A percentile compares a stretch with the other conserved stretches of the same genome.
phyloP scores from a whole-genome alignment of 2,113 vertebrate species.

The Rattus rattus region DNA sequence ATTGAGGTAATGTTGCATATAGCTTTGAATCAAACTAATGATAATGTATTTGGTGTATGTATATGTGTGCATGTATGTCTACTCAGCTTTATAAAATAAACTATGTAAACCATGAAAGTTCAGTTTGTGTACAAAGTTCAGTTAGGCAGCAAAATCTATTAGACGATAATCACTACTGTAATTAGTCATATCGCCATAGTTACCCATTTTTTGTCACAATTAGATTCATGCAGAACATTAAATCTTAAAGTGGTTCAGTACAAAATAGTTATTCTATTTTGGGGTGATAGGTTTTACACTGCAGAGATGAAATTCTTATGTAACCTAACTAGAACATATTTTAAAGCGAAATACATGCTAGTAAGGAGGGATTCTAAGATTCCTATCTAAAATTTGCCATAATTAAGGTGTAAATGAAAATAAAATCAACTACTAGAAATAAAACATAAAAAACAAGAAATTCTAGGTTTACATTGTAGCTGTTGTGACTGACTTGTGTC shows the following conservation, averaged over 20 bases:
- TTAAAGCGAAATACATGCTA: not conserved
- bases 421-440: not conserved
- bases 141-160: not conserved
- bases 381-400: slow-evolving; percentile 13
- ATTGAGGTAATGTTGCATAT: not conserved
- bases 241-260: not conserved
- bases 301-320: not conserved
- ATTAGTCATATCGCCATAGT: not conserved
- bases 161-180: not conserved
- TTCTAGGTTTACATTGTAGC: not conserved
- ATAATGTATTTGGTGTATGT: not conserved
- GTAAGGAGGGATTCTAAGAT: not conserved
- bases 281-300: not conserved
- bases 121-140: not conserved
- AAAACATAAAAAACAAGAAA: slow-evolving; percentile 50
- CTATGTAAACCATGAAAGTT: not conserved
- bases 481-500: not conserved
- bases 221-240: not conserved
- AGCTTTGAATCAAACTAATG: not conserved
- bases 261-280: not conserved
- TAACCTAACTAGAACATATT: not conserved
- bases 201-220: not conserved
- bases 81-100: not conserved
- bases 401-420: slow-evolving; percentile 50
- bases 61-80: not conserved